These are phyloP conservation scores for Hydrophis major DNA, from an alignment of 2,797 vertebrate species.

Conservation along the genomic window DNA sequence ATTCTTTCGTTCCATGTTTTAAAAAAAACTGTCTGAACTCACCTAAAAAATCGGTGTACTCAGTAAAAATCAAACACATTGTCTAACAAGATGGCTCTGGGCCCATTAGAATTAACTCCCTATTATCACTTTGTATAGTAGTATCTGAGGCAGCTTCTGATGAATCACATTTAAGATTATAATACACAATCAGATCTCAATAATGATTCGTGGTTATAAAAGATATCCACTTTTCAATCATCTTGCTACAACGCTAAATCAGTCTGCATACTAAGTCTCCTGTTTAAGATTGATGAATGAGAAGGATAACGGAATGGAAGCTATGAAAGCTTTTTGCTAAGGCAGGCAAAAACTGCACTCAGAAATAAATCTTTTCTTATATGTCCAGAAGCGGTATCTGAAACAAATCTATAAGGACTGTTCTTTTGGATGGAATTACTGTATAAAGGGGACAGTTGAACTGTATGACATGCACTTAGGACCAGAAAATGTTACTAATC, in stretches of 20 bases:
- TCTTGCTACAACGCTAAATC: constrained; percentile 20
- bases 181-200: constrained; percentile 59
- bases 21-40: constrained; percentile 26
- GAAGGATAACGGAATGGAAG: not conserved
- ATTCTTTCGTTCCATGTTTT: constrained; percentile 35
- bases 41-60: constrained; percentile 30
- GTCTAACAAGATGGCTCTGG: constrained; percentile 37
- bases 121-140: constrained; percentile 30
- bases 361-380: not conserved
- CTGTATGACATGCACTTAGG: not conserved
- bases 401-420: not conserved
- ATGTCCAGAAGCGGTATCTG: not conserved
- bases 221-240: constrained; percentile 32
- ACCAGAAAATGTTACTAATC: not conserved
- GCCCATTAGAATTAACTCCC: constrained; percentile 39
- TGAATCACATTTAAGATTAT: constrained; percentile 50
- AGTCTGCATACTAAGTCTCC: constrained; percentile 37
- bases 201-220: constrained; percentile 35
- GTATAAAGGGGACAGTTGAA: not conserved
- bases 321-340: not conserved
- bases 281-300: constrained; percentile 25
- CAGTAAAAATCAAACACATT: constrained; percentile 53
- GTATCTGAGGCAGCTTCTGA: constrained; percentile 25
- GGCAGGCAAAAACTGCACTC: not conserved
- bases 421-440: not conserved